These are phyloP conservation scores for Notospermus geniculatus DNA, from an alignment of 1,140 invertebrate species.

Conservation along the genomic window DNA sequence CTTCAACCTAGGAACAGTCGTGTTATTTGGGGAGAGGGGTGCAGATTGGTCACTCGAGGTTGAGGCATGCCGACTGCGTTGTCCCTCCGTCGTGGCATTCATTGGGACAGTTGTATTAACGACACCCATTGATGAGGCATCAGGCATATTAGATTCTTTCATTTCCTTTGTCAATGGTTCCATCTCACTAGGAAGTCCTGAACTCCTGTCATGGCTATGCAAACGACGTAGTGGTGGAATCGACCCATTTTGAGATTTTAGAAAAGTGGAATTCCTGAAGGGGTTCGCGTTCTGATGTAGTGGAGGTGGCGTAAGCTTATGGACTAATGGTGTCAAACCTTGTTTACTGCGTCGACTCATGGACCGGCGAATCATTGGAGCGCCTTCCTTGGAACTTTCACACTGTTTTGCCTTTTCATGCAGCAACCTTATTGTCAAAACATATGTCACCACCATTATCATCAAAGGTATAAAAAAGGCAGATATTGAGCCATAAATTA, in stretches of 20 bases:
- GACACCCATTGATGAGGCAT: no score
- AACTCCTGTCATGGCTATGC: not conserved
- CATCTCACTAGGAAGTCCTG: constrained; percentile 1
- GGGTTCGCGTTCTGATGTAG: no score
- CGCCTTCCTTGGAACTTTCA: constrained; percentile 29
- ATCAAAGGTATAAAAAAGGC: constrained; percentile 94
- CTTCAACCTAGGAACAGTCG: constrained; percentile 16
- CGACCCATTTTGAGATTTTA: not conserved
- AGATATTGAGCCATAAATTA: constrained; percentile 86
- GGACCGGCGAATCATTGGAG: constrained; percentile 42
- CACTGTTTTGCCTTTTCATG: constrained; percentile 40
- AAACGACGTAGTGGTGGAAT: not conserved
- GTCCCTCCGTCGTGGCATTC: no score
- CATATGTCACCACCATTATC: constrained; percentile 92
- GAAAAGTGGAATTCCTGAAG: not conserved
- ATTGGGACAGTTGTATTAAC: no score
- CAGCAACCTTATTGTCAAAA: constrained; percentile 73
- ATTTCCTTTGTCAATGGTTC: constrained; percentile 4
- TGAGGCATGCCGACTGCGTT: no score
- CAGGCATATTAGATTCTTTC: no score
- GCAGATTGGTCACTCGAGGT: no score
- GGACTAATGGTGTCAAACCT: not conserved
- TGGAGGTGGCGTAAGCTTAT: not conserved
- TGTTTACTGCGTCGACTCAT: constrained; percentile 8
- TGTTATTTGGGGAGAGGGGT: not conserved